Evolutionary conservation across 2,888 invertebrate genomes (phyloP).

Genomic region (Epinotia demarniana): DNA sequence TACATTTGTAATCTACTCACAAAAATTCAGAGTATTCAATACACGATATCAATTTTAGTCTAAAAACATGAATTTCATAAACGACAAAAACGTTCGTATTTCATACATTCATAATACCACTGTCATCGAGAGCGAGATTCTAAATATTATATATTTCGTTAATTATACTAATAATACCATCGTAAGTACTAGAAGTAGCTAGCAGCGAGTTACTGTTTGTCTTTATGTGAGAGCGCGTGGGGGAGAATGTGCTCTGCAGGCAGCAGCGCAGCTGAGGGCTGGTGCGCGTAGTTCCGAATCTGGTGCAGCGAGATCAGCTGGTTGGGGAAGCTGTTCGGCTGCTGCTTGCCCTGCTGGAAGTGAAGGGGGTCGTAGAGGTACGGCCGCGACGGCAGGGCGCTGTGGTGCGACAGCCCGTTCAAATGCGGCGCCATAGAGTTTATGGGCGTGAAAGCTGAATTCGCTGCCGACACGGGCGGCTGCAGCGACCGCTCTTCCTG

Average conservation of each 20-base stretch:
- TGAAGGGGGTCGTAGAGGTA: conserved; percentile 97
- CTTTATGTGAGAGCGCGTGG: conserved; percentile 81
- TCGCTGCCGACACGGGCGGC: conserved; percentile 86
- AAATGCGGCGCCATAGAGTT: conserved; percentile 94
- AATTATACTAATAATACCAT: conserved; percentile 82
- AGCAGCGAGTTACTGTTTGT: conserved; percentile 78
- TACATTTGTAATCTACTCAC: conserved; percentile 73
- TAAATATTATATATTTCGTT: conserved; percentile 77
- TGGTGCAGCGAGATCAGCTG: conserved; percentile 98
- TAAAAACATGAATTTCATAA: conserved; percentile 77
- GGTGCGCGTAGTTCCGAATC: conserved; percentile 97
- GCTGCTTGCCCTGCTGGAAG: conserved; percentile 89
- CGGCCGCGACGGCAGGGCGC: conserved; percentile 88
- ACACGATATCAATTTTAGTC: conserved; percentile 74
- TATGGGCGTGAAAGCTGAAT: conserved; percentile 97
- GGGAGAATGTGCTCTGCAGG: conserved; percentile 87
- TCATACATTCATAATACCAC: conserved; percentile 76
- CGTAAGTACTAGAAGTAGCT: conserved; percentile 76
- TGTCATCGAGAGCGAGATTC: conserved; percentile 81
- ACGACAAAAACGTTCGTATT: conserved; percentile 72
- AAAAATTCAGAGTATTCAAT: conserved; percentile 77
- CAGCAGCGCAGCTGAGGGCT: conserved; percentile 91
- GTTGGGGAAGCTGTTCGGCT: conserved; percentile 92
- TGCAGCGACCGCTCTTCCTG: conserved; percentile 80
- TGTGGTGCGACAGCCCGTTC: conserved; percentile 87